Percentiles rank a stretch among this genome's conserved stretches.
Conservation (phyloP, 2,113 vertebrate genomes). For the Halcyon malimbica region DNA sequence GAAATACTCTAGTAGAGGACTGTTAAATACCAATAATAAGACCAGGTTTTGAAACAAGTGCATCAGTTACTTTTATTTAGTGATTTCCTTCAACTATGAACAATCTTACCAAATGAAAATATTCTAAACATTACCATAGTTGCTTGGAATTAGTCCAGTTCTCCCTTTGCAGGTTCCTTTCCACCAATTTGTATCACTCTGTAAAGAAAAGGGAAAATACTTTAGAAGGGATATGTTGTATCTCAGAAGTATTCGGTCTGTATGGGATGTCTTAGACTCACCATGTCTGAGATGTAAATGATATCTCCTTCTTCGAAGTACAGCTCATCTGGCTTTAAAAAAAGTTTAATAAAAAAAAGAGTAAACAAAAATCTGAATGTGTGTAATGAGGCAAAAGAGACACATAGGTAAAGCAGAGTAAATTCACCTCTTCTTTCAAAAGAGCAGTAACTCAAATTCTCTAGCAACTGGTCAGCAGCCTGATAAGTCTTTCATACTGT, state of each 20-base stretch:
- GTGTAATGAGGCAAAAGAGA: background rate
- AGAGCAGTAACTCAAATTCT: background rate
- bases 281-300: conserved; percentile 96
- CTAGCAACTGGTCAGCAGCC: background rate
- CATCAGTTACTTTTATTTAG: background rate
- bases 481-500: background rate
- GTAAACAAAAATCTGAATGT: background rate
- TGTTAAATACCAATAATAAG: background rate
- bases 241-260: background rate
- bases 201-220: conserved; percentile 15
- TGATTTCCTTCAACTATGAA: background rate
- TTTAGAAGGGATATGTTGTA: background rate
- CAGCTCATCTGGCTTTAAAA: conserved; percentile 92
- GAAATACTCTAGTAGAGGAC: background rate
- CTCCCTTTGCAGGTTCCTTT: conserved; percentile 95
- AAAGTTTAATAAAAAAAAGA: background rate
- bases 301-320: conserved; percentile 99
- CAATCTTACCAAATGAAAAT: background rate
- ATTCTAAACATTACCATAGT: conserved; percentile 87
- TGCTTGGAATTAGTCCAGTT: conserved; percentile 97
- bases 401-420: background rate
- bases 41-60: background rate
- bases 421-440: background rate
- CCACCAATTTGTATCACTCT: conserved; percentile 99
- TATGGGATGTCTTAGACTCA: conserved; percentile 66